These are phyloP conservation scores for Galaxea fascicularis DNA, from an alignment of 92 coral and sea anemone genomes.

Conservation along the genomic window DNA sequence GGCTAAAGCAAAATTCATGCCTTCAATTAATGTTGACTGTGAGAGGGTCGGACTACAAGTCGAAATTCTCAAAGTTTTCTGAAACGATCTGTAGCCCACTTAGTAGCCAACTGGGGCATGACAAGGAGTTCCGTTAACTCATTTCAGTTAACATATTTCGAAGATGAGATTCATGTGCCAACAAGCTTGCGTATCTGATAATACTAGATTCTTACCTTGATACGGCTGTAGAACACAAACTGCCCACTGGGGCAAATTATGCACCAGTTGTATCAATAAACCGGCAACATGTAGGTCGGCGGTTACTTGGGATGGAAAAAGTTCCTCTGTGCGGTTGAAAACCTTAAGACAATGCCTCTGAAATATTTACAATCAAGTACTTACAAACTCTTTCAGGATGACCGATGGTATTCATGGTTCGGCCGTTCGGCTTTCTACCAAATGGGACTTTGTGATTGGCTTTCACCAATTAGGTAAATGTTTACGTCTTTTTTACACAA, in stretches of 20 bases:
- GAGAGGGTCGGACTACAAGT: too few species aligned
- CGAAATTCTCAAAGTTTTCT: too few species aligned
- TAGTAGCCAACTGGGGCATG: too few species aligned
- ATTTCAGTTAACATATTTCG: background rate
- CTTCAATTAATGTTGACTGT: too few species aligned
- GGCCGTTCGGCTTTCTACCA: slow-evolving; percentile 12
- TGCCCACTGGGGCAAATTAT: background rate
- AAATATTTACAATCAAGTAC: background rate
- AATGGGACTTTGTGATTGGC: slow-evolving; percentile 17
- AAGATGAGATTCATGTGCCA: background rate
- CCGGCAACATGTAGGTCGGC: background rate
- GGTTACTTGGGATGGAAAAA: background rate
- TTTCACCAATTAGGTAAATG: background rate
- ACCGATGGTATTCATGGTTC: slow-evolving; percentile 29
- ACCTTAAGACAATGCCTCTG: background rate
- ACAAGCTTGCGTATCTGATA: background rate
- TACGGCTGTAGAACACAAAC: background rate
- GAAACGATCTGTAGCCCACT: too few species aligned
- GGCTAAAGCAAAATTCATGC: too few species aligned
- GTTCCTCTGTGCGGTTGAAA: background rate
- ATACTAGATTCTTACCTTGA: background rate
- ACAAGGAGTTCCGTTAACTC: background rate
- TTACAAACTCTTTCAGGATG: slow-evolving; percentile 24
- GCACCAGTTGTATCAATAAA: background rate
- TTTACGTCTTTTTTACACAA: slow-evolving; percentile 1